Evolutionary conservation across 2,113 vertebrate species (phyloP).

Genomic region (Channa argus): DNA sequence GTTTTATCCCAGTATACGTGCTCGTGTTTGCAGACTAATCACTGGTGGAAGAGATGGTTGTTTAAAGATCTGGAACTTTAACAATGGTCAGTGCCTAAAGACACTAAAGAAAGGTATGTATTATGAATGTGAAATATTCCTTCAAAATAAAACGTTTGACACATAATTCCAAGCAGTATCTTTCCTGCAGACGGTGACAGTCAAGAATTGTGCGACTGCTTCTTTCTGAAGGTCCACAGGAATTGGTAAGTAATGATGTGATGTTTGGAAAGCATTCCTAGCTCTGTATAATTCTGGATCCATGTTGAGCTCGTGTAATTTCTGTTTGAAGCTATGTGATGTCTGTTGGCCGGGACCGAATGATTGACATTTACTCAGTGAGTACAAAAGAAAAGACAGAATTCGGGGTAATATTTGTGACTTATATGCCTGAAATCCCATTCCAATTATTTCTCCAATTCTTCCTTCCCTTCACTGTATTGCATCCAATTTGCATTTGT

Average conservation of each 20-base stretch:
- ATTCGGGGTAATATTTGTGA: slow-evolving; percentile 25
- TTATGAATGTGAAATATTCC: not conserved
- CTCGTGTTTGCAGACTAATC: slow-evolving; percentile 73
- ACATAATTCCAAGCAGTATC: not conserved
- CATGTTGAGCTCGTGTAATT: slow-evolving; percentile 47
- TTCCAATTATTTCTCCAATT: slow-evolving; percentile 50
- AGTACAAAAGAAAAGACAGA: slow-evolving; percentile 72
- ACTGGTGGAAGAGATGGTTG: slow-evolving; percentile 82
- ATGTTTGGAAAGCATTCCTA: slow-evolving; percentile 27
- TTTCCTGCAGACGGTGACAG: slow-evolving; percentile 70
- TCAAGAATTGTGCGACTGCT: slow-evolving; percentile 82
- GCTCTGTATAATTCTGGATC: slow-evolving; percentile 31
- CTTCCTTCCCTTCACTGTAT: slow-evolving; percentile 3
- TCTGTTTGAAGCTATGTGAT: slow-evolving; percentile 78
- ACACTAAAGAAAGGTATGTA: slow-evolving; percentile 76
- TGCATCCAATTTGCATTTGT: slow-evolving; percentile 46
- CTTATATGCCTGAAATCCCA: slow-evolving; percentile 30
- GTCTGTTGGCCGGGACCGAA: slow-evolving; percentile 83
- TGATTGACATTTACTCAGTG: slow-evolving; percentile 83
- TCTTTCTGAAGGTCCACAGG: slow-evolving; percentile 80
- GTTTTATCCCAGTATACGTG: not conserved
- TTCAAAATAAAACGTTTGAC: not conserved
- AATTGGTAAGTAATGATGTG: slow-evolving; percentile 80
- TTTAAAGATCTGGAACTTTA: slow-evolving; percentile 84
- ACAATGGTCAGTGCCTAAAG: slow-evolving; percentile 75